These are phyloP conservation scores for Galleria mellonella DNA, from an alignment of 1,140 invertebrate genomes.

Conservation along the genomic window DNA sequence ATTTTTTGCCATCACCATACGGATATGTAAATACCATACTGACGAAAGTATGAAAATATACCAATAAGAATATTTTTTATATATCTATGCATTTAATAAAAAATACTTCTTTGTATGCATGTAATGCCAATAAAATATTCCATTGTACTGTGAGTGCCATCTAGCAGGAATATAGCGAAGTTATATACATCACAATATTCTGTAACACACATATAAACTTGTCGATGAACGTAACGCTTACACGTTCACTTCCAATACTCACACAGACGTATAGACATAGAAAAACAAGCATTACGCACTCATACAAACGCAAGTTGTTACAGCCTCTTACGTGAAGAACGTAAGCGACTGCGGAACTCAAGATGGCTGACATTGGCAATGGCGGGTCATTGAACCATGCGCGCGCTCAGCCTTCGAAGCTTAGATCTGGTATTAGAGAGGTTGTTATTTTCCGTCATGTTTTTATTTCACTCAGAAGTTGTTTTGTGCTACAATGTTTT, in stretches of 20 bases:
- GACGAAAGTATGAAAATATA: no score
- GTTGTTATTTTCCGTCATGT: conserved; percentile 58
- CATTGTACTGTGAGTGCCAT: conserved; percentile 22
- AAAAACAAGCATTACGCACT: conserved; percentile 63
- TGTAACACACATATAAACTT: conserved; percentile 30
- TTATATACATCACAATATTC: conserved; percentile 28
- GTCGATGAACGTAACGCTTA: conserved; percentile 25
- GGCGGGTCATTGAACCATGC: conserved; percentile 58
- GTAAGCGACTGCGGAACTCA: conserved; percentile 70
- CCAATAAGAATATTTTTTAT: no score
- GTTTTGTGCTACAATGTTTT: not conserved
- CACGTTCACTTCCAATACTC: conserved; percentile 43
- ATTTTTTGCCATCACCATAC: no score
- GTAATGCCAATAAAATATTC: no score
- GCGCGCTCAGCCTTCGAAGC: conserved; percentile 66
- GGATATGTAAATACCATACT: no score
- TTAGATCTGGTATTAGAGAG: conserved; percentile 70
- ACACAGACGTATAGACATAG: conserved; percentile 47
- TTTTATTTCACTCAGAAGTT: conserved; percentile 24
- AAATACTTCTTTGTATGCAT: no score
- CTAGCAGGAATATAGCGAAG: conserved; percentile 31
- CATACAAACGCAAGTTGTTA: conserved; percentile 53
- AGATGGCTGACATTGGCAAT: conserved; percentile 73
- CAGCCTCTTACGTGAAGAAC: conserved; percentile 71
- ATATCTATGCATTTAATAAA: no score